Percentiles rank a stretch among this genome's conserved stretches.
Evolutionary conservation across 1,140 invertebrate genomes (phyloP).

Genomic region (Epicauta chinensis): DNA sequence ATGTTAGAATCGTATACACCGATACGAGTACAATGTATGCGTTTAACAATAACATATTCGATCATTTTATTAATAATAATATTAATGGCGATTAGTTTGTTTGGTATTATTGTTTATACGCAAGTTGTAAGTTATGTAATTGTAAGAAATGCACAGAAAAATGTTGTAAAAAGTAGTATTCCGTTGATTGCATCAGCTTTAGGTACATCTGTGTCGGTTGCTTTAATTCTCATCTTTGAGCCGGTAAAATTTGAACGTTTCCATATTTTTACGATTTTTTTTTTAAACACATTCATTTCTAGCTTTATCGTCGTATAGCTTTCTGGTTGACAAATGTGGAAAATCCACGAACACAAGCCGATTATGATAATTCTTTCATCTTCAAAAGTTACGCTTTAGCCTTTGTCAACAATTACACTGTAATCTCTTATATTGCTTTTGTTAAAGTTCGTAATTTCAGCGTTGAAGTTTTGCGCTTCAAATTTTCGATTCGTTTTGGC

Average conservation of each 20-base stretch:
- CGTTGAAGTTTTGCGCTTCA: too few relatives aligned
- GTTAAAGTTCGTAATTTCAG: constrained; percentile 63
- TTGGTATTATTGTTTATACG: constrained; percentile 7
- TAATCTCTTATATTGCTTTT: constrained; percentile 97
- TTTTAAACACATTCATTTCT: constrained; percentile 11
- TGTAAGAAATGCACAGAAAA: not conserved
- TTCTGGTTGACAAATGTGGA: constrained; percentile 89
- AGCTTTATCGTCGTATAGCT: constrained; percentile 82
- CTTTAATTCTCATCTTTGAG: constrained; percentile 5
- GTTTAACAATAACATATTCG: constrained; percentile 6
- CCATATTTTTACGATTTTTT: constrained; percentile 57
- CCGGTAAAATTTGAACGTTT: constrained; percentile 48
- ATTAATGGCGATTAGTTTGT: constrained; percentile 3
- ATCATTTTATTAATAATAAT: constrained; percentile 3
- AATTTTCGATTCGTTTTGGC: too few relatives aligned
- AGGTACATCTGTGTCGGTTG: constrained; percentile 7
- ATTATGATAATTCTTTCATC: constrained; percentile 94
- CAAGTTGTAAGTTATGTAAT: not conserved
- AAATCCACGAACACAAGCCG: constrained; percentile 87
- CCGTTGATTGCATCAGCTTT: not conserved
- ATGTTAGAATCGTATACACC: constrained; percentile 17
- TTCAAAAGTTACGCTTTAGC: constrained; percentile 95
- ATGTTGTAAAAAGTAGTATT: constrained; percentile 1
- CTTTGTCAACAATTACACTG: constrained; percentile 97
- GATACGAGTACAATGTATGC: not conserved